These are phyloP conservation scores for Limnodromus scolopaceus DNA, from an alignment of 2,797 vertebrate species.

Conservation along the genomic window DNA sequence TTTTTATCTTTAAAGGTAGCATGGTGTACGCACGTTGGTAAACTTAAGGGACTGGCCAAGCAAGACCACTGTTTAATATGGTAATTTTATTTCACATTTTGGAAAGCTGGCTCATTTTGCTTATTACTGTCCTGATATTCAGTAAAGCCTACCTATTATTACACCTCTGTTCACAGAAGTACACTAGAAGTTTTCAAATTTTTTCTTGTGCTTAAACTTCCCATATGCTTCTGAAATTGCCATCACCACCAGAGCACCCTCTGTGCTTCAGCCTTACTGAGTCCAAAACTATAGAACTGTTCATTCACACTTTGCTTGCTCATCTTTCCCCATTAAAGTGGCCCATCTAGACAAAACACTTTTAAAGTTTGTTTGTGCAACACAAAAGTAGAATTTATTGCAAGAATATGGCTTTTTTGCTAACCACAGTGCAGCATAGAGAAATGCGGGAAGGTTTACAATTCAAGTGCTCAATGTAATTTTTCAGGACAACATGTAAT, in stretches of 20 bases:
- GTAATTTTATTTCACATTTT: not conserved
- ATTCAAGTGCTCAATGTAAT: not conserved
- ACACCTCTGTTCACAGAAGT: not conserved
- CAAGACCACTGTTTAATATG: not conserved
- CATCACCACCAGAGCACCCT: not conserved
- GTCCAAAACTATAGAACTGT: not conserved
- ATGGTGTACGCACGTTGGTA: rapidly evolving
- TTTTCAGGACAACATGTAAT: not conserved
- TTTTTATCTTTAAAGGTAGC: not conserved
- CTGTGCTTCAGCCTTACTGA: not conserved
- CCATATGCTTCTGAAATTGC: not conserved
- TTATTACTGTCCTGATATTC: not conserved
- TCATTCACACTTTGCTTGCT: not conserved
- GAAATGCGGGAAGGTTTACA: not conserved
- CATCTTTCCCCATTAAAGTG: not conserved
- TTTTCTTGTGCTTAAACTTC: not conserved
- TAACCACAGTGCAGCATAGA: not conserved
- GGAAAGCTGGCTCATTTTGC: not conserved
- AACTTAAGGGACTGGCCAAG: not conserved
- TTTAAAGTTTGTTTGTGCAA: not conserved
- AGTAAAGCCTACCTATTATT: not conserved
- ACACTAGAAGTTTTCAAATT: not conserved
- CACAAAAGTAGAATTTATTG: not conserved
- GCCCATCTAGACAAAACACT: not conserved
- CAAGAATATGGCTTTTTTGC: not conserved